phyloP scores from a whole-genome alignment of 2,888 invertebrate genomes.

The Micoletzkya japonica region DNA sequence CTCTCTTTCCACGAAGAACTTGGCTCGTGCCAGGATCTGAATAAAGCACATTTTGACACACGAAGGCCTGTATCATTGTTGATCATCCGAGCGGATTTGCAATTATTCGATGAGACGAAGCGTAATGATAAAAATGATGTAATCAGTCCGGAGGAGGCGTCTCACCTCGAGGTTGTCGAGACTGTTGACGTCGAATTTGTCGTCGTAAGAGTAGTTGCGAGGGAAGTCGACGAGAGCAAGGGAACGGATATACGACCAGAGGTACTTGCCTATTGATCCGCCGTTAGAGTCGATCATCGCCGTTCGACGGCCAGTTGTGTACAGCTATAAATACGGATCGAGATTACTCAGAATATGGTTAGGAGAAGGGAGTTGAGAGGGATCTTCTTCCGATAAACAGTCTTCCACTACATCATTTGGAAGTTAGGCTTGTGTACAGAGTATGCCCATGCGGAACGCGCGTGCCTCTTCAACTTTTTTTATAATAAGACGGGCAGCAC shows the following conservation, averaged over 20 bases:
- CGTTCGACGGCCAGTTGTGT: conserved; percentile 75
- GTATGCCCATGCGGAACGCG: too few relatives aligned
- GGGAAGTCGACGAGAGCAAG: conserved; percentile 72
- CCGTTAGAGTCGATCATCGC: conserved; percentile 84
- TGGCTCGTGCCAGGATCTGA: conserved; percentile 83
- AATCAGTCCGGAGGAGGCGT: not conserved
- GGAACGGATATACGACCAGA: conserved; percentile 78
- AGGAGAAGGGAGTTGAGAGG: too few relatives aligned
- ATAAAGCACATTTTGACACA: conserved; percentile 1
- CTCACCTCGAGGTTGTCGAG: conserved; percentile 47
- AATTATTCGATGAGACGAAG: not conserved
- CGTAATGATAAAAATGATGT: not conserved
- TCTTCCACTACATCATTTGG: too few relatives aligned
- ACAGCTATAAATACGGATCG: conserved; percentile 46
- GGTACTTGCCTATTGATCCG: conserved; percentile 68
- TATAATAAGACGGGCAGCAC: too few relatives aligned
- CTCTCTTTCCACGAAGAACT: conserved; percentile 80
- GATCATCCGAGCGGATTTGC: not conserved
- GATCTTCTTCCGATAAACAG: too few relatives aligned
- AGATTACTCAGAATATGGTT: too few relatives aligned
- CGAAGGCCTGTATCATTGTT: too few relatives aligned
- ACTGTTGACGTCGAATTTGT: conserved; percentile 75
- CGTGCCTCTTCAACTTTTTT: too few relatives aligned
- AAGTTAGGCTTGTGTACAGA: too few relatives aligned
- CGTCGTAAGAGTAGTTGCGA: conserved; percentile 75